These are phyloP conservation scores for Coregonus suidteri DNA, from an alignment of 2,797 vertebrate species.

Conservation along the genomic window DNA sequence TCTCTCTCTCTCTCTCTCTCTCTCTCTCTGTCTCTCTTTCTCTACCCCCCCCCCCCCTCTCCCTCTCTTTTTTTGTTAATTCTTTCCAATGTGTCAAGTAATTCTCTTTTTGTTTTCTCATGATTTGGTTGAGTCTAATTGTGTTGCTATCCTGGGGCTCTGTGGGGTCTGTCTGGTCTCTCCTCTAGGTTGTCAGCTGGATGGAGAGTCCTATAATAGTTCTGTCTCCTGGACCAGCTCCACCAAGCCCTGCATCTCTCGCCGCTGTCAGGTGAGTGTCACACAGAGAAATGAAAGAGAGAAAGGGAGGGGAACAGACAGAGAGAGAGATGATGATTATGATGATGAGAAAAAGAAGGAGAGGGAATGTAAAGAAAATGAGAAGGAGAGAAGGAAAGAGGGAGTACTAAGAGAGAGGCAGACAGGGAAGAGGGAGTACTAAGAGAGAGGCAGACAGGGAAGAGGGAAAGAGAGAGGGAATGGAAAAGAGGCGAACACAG, in stretches of 20 bases:
- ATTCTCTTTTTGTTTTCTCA: no score
- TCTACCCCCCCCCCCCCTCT: no score
- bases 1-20: not conserved
- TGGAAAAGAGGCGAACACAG: conserved; percentile 8
- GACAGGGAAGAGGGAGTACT: not conserved
- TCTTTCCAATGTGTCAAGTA: no score
- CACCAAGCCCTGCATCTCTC: conserved; percentile 82
- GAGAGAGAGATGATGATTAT: not conserved
- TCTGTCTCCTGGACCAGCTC: conserved; percentile 87
- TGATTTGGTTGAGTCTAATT: no score
- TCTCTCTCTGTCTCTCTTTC: no score
- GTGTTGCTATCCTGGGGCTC: no score
- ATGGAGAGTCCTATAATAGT: conserved; percentile 89
- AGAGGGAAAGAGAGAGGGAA: not conserved
- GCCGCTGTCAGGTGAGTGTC: conserved; percentile 88
- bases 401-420: not conserved
- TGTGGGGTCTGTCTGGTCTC: not conserved
- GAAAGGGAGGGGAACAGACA: not conserved
- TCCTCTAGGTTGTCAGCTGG: conserved; percentile 84
- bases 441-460: not conserved
- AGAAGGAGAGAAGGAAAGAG: not conserved
- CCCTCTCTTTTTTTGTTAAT: no score
- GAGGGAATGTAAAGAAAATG: not conserved
- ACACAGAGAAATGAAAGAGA: not conserved
- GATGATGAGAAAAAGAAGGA: not conserved